Evolutionary conservation across 2,797 vertebrate species (phyloP).

Genomic region (Alfaro cultratus): DNA sequence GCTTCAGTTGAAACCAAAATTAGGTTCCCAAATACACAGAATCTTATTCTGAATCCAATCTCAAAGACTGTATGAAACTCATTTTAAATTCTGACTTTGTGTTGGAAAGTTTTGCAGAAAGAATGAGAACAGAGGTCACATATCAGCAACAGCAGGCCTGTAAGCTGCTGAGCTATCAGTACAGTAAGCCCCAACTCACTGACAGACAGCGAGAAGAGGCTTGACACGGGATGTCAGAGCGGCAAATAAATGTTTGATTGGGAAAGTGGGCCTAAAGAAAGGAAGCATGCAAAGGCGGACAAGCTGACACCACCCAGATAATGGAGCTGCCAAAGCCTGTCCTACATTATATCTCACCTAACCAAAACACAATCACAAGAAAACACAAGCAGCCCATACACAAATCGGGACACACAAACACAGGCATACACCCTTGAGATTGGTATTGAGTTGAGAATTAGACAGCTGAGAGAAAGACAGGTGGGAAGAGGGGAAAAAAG

Average conservation of each 20-base stretch:
- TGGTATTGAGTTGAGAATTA: slow-evolving; percentile 45
- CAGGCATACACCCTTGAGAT: slow-evolving; percentile 21
- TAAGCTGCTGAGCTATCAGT: slow-evolving; percentile 45
- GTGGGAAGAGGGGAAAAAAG: slow-evolving; percentile 8
- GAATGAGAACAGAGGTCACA: slow-evolving; percentile 9
- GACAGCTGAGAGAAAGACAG: slow-evolving; percentile 25
- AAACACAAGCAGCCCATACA: slow-evolving; percentile 45
- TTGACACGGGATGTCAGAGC: slow-evolving; percentile 67
- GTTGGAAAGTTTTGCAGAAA: slow-evolving; percentile 5
- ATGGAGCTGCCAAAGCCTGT: slow-evolving; percentile 74
- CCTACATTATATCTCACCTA: slow-evolving; percentile 58
- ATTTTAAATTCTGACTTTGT: neutral
- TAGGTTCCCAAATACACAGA: neutral
- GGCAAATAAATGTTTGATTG: slow-evolving; percentile 77
- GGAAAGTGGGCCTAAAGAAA: slow-evolving; percentile 65
- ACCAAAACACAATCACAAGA: slow-evolving; percentile 48
- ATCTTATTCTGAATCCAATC: neutral
- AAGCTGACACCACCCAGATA: slow-evolving; percentile 74
- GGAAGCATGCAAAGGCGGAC: slow-evolving; percentile 56
- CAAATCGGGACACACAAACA: slow-evolving; percentile 13
- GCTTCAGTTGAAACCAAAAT: neutral
- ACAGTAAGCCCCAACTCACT: slow-evolving; percentile 50
- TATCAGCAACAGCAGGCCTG: slow-evolving; percentile 8
- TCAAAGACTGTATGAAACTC: neutral
- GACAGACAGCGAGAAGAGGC: slow-evolving; percentile 60